phyloP scores from a whole-genome alignment of 2,888 invertebrate genomes.

The Cerastoderma edule region DNA sequence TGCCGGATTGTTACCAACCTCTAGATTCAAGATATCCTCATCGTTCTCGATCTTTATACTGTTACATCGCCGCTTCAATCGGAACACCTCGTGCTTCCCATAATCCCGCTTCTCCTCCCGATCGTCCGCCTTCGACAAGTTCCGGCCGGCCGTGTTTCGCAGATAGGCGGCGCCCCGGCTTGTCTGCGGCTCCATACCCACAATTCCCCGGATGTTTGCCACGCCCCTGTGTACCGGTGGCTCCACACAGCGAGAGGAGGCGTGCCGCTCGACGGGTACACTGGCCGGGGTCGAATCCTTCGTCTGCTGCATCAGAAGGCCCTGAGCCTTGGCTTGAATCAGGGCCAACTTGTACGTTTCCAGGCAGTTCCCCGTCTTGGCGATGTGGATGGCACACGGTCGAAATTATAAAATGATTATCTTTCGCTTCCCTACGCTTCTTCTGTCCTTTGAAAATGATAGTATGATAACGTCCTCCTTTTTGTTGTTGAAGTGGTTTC shows the following conservation, averaged over 20 bases:
- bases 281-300: background rate
- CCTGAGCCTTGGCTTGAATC: slow-evolving; percentile 52
- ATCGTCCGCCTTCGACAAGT: slow-evolving; percentile 45
- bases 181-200: slow-evolving; percentile 51
- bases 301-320: slow-evolving; percentile 35
- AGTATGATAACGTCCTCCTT: no score
- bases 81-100: slow-evolving; percentile 62
- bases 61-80: slow-evolving; percentile 66
- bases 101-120: slow-evolving; percentile 65
- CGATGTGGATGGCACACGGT: background rate
- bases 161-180: slow-evolving; percentile 62
- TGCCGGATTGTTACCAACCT: no score
- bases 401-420: no score
- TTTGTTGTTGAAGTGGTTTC: no score
- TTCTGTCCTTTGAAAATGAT: no score
- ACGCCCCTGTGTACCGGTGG: slow-evolving; percentile 49
- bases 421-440: no score
- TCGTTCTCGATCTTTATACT: slow-evolving; percentile 68
- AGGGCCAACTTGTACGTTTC: slow-evolving; percentile 73
- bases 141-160: slow-evolving; percentile 57
- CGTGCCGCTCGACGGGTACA: slow-evolving; percentile 4
- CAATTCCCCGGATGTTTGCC: slow-evolving; percentile 49
- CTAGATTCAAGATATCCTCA: slow-evolving; percentile 68
- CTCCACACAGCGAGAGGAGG: slow-evolving; percentile 37
- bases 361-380: slow-evolving; percentile 75